These are phyloP conservation scores for Turdus rufiventris DNA, from an alignment of 2,113 vertebrate species.

Conservation along the genomic window DNA sequence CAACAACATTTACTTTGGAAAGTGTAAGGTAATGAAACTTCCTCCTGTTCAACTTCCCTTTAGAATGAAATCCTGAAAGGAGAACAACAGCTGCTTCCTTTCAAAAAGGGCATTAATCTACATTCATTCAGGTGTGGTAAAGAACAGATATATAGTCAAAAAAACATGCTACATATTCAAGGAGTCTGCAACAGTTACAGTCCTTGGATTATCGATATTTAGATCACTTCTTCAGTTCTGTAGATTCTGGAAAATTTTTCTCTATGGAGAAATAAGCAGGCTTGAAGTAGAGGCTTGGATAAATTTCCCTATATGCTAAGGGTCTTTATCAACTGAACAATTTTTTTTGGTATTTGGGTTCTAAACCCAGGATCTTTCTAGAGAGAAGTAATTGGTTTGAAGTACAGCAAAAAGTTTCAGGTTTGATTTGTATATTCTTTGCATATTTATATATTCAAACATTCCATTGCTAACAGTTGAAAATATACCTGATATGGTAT, in stretches of 20 bases:
- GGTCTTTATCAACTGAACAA: not conserved
- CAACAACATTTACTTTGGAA: not conserved
- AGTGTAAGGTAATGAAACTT: not conserved
- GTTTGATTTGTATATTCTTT: not conserved
- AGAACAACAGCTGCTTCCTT: not conserved
- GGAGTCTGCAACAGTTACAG: not conserved
- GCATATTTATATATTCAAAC: not conserved
- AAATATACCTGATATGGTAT: not conserved
- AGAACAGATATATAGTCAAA: rapidly evolving
- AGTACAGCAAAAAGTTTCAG: not conserved
- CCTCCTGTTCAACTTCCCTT: not conserved
- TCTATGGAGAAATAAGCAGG: not conserved
- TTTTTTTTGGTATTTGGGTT: not conserved
- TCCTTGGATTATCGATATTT: not conserved
- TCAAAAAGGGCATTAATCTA: not conserved
- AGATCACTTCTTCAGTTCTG: not conserved
- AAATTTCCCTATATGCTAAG: not conserved
- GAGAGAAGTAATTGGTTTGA: not conserved
- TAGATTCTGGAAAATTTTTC: not conserved
- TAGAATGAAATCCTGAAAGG: not conserved
- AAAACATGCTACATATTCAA: not conserved
- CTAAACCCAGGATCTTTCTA: not conserved
- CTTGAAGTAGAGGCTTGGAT: not conserved
- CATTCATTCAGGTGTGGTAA: not conserved
- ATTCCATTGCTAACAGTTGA: not conserved